Evolutionary conservation across 1,140 invertebrate genomes (phyloP).

Genomic region (Aphelenchoides besseyi): DNA sequence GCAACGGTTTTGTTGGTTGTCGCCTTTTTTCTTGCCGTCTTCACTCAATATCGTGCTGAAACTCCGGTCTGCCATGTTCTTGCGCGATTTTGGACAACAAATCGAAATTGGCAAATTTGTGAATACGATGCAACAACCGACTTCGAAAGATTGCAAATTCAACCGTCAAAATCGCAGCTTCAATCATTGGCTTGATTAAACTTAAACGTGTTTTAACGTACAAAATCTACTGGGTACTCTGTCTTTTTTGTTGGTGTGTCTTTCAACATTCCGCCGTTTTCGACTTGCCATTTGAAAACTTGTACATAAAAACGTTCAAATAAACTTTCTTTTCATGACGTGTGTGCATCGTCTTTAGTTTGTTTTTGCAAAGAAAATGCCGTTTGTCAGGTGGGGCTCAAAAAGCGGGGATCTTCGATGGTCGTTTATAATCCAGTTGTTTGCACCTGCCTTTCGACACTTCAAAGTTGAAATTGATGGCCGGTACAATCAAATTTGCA

Average conservation of each 20-base stretch:
- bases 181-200: neutral
- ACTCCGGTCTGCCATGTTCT: neutral
- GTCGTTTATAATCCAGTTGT: neutral
- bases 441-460: neutral
- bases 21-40: conserved; percentile 13
- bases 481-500: neutral
- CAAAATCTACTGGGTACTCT: neutral
- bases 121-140: neutral
- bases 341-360: too few species aligned
- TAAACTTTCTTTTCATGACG: conserved; percentile 1
- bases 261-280: conserved; percentile 3
- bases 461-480: neutral
- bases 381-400: too few species aligned
- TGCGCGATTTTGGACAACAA: neutral
- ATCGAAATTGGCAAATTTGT: conserved; percentile 12
- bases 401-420: neutral
- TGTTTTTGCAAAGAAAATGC: too few species aligned
- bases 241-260: neutral
- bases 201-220: neutral
- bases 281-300: neutral
- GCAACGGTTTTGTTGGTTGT: conserved; percentile 5
- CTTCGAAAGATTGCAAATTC: neutral
- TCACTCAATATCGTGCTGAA: conserved; percentile 18
- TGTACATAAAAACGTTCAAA: neutral
- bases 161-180: neutral